phyloP scores from a whole-genome alignment of 2,113 vertebrate species.

The Vireo altiloquus region DNA sequence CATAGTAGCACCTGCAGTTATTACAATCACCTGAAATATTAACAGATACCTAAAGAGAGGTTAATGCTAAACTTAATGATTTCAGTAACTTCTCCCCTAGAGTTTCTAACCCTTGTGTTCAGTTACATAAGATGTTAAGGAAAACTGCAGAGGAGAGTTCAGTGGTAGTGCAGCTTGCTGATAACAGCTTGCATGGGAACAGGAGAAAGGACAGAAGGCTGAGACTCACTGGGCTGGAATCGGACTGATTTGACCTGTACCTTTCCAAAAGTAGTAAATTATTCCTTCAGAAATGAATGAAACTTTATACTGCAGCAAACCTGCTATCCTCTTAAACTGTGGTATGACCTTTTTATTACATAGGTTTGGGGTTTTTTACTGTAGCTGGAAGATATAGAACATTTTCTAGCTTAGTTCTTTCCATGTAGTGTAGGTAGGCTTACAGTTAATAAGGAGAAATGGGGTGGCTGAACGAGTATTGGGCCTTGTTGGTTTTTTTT shows the following conservation, averaged over 20 bases:
- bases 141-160: not conserved
- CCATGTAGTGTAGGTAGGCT: not conserved
- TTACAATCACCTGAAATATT: not conserved
- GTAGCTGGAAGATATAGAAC: not conserved
- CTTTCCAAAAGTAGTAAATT: not conserved
- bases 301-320: not conserved
- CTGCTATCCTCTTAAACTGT: not conserved
- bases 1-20: not conserved
- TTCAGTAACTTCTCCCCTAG: not conserved
- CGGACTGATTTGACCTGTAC: not conserved
- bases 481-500: not conserved
- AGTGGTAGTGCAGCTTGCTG: not conserved
- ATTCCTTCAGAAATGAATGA: not conserved
- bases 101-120: not conserved
- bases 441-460: not conserved
- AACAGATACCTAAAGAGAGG: not conserved
- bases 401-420: not conserved
- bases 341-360: not conserved
- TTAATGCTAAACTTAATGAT: not conserved
- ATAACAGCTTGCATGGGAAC: not conserved
- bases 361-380: not conserved
- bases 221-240: not conserved
- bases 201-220: not conserved
- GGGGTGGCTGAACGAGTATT: not conserved
- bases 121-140: not conserved